Conservation (phyloP, 1,140 invertebrate genomes). For the Pissodes strobi region DNA sequence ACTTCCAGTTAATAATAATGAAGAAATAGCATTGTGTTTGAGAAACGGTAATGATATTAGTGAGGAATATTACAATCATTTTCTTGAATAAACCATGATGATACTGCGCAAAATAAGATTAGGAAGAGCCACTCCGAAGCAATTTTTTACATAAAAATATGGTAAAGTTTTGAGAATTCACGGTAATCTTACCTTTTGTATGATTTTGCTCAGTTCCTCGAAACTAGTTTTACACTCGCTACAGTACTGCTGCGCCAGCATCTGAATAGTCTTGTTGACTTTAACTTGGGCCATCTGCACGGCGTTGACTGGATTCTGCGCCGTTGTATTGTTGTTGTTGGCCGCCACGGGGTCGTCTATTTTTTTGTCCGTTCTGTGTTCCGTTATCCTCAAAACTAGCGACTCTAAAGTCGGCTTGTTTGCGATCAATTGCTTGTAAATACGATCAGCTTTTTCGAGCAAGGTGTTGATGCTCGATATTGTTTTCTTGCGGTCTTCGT, state of each 20-base stretch:
- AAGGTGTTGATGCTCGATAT: constrained; percentile 87
- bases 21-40: too few relatives aligned
- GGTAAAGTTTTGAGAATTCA: too few relatives aligned
- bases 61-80: too few relatives aligned
- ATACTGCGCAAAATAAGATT: too few relatives aligned
- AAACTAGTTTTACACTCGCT: constrained; percentile 93
- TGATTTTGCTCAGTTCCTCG: constrained; percentile 95
- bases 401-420: constrained; percentile 88
- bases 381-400: constrained; percentile 76
- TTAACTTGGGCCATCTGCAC: constrained; percentile 60
- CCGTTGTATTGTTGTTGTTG: constrained; percentile 23
- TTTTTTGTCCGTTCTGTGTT: constrained; percentile 70
- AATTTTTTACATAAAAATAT: too few relatives aligned
- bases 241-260: constrained; percentile 91
- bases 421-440: constrained; percentile 86
- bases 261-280: constrained; percentile 83
- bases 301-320: constrained; percentile 47
- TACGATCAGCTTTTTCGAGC: constrained; percentile 91
- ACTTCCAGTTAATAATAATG: too few relatives aligned
- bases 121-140: too few relatives aligned
- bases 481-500: constrained; percentile 95
- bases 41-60: too few relatives aligned
- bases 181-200: too few relatives aligned
- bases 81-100: too few relatives aligned
- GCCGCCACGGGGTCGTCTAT: constrained; percentile 61